Evolutionary conservation across 2,797 vertebrate genomes (phyloP).

Genomic region (Danio aesculapii): DNA sequence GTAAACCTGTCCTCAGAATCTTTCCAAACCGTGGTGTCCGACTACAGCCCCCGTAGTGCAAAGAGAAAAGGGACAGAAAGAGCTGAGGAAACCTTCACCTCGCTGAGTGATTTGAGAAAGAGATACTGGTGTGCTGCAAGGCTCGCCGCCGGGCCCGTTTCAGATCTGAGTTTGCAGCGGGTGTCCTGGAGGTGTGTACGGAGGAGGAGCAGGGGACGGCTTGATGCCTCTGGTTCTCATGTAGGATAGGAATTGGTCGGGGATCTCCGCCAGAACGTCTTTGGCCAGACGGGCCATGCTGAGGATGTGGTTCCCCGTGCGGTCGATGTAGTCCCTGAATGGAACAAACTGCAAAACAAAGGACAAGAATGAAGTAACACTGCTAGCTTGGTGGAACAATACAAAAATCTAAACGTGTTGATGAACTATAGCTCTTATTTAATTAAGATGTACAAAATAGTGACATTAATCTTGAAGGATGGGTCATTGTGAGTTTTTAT

Average conservation of each 20-base stretch:
- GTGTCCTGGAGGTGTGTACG: constrained; percentile 88
- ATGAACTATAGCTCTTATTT: too few relatives aligned
- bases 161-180: constrained; percentile 94
- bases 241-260: constrained; percentile 97
- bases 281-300: constrained; percentile 97
- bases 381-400: too few relatives aligned
- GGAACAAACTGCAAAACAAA: constrained; percentile 88
- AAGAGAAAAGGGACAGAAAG: constrained; percentile 62
- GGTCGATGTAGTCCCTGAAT: constrained; percentile 95
- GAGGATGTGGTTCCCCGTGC: constrained; percentile 92
- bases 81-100: constrained; percentile 54
- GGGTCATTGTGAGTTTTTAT: too few relatives aligned
- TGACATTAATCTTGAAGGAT: too few relatives aligned
- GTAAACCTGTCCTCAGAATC: constrained; percentile 78
- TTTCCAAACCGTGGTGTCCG: constrained; percentile 42
- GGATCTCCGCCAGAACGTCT: constrained; percentile 95
- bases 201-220: constrained; percentile 91
- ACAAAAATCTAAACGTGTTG: too few relatives aligned
- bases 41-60: constrained; percentile 68
- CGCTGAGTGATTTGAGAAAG: constrained; percentile 51
- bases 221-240: constrained; percentile 97
- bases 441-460: too few relatives aligned
- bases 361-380: too few relatives aligned
- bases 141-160: constrained; percentile 62
- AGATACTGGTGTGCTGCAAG: constrained; percentile 39